Conservation (phyloP, 2,113 vertebrate species). For the Hypomesus transpacificus region DNA sequence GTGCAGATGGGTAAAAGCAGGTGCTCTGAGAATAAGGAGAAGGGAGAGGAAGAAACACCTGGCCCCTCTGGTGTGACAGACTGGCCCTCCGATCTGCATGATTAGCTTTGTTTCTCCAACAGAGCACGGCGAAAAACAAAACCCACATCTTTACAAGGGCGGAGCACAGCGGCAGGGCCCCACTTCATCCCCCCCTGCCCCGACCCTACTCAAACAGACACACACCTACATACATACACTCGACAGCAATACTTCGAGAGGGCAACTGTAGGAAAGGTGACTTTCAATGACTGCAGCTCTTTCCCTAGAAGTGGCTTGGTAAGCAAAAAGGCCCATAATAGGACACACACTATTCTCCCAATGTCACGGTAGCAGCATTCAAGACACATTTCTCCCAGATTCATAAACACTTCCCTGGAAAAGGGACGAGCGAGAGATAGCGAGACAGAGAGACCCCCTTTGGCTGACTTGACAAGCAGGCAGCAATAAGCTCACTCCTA, state of each 20-base stretch:
- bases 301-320: no score
- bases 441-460: slow-evolving; percentile 10
- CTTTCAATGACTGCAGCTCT: no score
- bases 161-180: slow-evolving; percentile 30
- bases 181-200: slow-evolving; percentile 50
- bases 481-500: slow-evolving; percentile 37
- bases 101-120: slow-evolving; percentile 69
- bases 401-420: slow-evolving; percentile 5
- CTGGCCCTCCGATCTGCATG: slow-evolving; percentile 54
- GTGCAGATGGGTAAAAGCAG: slow-evolving; percentile 67
- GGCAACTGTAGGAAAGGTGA: no score
- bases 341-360: slow-evolving; percentile 21
- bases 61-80: slow-evolving; percentile 61
- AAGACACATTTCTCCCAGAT: slow-evolving; percentile 18
- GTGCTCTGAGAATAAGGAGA: slow-evolving; percentile 44
- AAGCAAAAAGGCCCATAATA: slow-evolving; percentile 23
- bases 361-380: slow-evolving; percentile 9
- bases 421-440: no score
- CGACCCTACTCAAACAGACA: slow-evolving; percentile 25
- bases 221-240: no score
- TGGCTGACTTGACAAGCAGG: slow-evolving; percentile 38
- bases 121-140: slow-evolving; percentile 59
- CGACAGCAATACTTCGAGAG: no score
- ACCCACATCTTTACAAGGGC: slow-evolving; percentile 67
- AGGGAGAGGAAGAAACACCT: slow-evolving; percentile 50